Evolutionary conservation across 2,113 vertebrate species (phyloP).

Genomic region (Pelusios castaneus): DNA sequence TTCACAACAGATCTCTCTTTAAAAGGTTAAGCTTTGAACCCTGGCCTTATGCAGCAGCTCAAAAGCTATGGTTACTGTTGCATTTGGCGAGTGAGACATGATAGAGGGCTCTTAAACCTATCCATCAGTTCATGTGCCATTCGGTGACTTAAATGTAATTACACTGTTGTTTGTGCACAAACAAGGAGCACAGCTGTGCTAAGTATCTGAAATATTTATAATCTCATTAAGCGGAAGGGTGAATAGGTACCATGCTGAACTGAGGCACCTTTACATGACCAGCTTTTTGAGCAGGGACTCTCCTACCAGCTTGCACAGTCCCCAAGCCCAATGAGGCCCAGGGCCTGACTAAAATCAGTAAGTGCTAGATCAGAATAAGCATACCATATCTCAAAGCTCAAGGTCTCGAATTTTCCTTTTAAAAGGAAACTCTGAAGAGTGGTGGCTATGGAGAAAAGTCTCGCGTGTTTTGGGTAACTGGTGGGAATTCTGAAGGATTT

Average conservation of each 20-base stretch:
- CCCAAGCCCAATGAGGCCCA: neutral
- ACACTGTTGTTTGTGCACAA: neutral
- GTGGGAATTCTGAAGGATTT: neutral
- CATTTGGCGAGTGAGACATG: no score
- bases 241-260: neutral
- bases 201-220: neutral
- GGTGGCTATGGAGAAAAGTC: neutral
- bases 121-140: no score
- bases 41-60: neutral
- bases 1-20: neutral
- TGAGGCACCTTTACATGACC: neutral
- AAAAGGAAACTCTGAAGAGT: neutral
- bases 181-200: neutral
- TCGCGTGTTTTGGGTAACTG: neutral
- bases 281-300: neutral
- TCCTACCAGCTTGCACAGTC: neutral
- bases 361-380: no score
- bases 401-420: neutral
- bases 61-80: neutral
- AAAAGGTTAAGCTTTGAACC: neutral
- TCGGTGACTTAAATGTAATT: neutral
- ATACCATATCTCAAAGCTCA: neutral
- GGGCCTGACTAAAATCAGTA: no score
- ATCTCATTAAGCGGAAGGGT: neutral
- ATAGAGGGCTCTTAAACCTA: neutral